Conservation (phyloP, 2,797 vertebrate species). For the Clarias platycephalus region DNA sequence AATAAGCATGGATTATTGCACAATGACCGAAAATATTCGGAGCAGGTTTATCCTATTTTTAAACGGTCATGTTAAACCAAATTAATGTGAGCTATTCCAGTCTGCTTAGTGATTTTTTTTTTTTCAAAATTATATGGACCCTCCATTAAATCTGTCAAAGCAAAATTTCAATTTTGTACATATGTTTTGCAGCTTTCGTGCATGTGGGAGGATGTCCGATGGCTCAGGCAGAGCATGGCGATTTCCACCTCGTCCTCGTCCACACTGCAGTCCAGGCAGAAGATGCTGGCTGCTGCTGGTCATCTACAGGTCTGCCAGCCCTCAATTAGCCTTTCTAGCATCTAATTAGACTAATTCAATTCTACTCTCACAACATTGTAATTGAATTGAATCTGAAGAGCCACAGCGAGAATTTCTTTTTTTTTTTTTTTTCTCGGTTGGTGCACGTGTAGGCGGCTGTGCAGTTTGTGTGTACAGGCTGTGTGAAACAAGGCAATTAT, state of each 20-base stretch:
- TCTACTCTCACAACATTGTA: conserved; percentile 30
- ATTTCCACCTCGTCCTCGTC: conserved; percentile 91
- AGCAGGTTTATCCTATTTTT: conserved; percentile 27
- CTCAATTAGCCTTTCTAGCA: conserved; percentile 36
- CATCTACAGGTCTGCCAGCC: conserved; percentile 86
- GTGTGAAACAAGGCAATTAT: conserved; percentile 38
- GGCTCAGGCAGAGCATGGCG: conserved; percentile 89
- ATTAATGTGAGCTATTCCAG: not conserved
- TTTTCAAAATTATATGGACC: not conserved
- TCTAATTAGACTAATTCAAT: conserved; percentile 49
- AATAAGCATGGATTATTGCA: conserved; percentile 25
- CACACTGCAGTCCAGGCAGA: conserved; percentile 88
- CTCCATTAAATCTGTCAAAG: conserved; percentile 10
- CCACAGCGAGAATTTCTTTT: conserved; percentile 29
- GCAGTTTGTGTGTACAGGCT: conserved; percentile 23
- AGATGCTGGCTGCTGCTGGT: conserved; percentile 91
- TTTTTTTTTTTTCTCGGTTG: not conserved
- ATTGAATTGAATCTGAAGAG: conserved; percentile 50
- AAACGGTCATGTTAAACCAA: conserved; percentile 13
- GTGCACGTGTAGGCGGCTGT: conserved; percentile 23
- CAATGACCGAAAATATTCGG: conserved; percentile 19
- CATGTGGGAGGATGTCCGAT: conserved; percentile 97
- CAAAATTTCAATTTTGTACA: not conserved
- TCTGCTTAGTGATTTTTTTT: not conserved
- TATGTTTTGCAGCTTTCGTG: conserved; percentile 85